Evolutionary conservation across 2,888 invertebrate species (phyloP), one percentile per base, ranked within the genome.

Genomic region (Abrostola tripartita): DNA sequence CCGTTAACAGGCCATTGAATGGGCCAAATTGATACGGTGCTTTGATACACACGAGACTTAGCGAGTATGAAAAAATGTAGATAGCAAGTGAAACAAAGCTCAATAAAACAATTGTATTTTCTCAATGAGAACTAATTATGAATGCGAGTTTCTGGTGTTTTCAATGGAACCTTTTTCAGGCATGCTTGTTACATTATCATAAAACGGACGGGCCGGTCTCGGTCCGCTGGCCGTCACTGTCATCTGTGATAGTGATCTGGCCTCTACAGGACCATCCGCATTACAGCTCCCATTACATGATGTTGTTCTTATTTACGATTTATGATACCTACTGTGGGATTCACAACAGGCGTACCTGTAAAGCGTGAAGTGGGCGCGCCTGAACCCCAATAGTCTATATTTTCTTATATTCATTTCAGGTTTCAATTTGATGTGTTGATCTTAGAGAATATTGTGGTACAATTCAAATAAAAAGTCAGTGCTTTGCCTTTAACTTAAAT

Each of bases 241-340:
- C 71, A 77, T 69, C 61, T 56, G 61, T 61, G 81, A 80, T 74
- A 74, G 58, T 57, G 50, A 79, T 80, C 82, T 74, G 73, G 72
- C 71, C 71, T 75, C 71, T 63, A 61, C 55, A 53, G 75, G 75
- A 49, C 71, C 58, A 66, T 65, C 56, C 65, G 38, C 57, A 47
- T 47, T 24, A 60, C 44, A 60, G 42, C 42, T 57, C 10, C 37
- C 37, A 68, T 53, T 50, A 9, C 12, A 12, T 50, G 35, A 5
- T 50, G 35, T 61, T 58, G 53, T 68, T 71, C 51, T 54, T 53
- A 57, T 54, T 56, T 42, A 41, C 24, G 35, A 56, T 50, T 14
- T 52, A 41, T 50, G 52, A 40, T n/a, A 47, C 24, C 35, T 6
- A 35, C 14, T 67, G 24, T 24, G 24, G 4, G 24, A 12, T 37